phyloP scores from a whole-genome alignment of 2,113 vertebrate genomes.

The Saguinus imperator region DNA sequence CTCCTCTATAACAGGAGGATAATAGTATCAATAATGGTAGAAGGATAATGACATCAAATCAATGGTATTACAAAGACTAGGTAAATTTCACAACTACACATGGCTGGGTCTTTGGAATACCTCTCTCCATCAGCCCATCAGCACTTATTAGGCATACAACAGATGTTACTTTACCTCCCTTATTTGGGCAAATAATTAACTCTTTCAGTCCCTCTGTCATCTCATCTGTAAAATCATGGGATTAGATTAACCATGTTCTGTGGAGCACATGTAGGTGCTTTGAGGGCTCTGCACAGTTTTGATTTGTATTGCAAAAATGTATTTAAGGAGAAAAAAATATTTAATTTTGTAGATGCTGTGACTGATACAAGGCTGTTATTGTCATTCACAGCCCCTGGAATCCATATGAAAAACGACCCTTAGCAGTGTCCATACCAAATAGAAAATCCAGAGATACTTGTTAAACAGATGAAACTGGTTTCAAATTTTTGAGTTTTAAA shows the following conservation, averaged over 20 bases:
- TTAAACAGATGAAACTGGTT: background rate
- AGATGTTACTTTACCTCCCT: background rate
- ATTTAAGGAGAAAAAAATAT: background rate
- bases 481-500: background rate
- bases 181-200: background rate
- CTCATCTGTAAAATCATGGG: background rate
- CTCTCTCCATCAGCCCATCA: background rate
- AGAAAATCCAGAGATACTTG: background rate
- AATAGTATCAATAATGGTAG: background rate
- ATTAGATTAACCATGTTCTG: background rate
- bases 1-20: background rate
- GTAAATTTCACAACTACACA: background rate
- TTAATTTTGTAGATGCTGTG: background rate
- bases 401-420: background rate
- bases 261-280: background rate
- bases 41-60: background rate
- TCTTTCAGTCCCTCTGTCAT: background rate
- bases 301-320: too few species aligned
- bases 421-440: background rate
- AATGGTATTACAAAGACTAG: background rate
- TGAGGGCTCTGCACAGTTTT: background rate
- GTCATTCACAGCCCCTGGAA: background rate
- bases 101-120: background rate
- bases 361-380: background rate
- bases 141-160: background rate